Evolutionary conservation across 64 coral and sea anemone species (phyloP), one percentile per base, ranked within the genome.

Genomic region (Anthopleura sola): DNA sequence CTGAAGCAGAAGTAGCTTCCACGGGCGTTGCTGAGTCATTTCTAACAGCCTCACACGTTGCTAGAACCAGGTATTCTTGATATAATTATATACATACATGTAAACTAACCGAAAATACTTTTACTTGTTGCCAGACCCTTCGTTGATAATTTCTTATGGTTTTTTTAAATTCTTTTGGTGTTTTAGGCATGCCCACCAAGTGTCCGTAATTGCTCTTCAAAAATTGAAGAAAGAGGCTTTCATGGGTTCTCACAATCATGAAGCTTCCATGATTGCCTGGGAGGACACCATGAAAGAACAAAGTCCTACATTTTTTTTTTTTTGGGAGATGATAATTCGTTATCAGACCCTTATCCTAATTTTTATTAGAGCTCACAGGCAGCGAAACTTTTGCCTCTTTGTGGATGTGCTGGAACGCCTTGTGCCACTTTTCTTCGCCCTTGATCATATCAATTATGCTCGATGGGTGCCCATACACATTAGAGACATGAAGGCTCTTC

Each of bases 111-210:
- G n/a, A n/a, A n/a, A n/a, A n/a, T n/a, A n/a, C n/a, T n/a, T n/a
- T n/a, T n/a, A n/a, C n/a, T n/a, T n/a, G n/a, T n/a, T n/a, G n/a
- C n/a, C n/a, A n/a, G n/a, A n/a, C n/a, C n/a, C n/a, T n/a, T n/a
- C n/a, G n/a, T n/a, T n/a, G n/a, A n/a, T n/a, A n/a, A n/a, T n/a
- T n/a, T n/a, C n/a, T n/a, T n/a, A n/a, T n/a, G n/a, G n/a, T n/a
- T n/a, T n/a, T n/a, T n/a, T n/a, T n/a, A n/a, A n/a, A n/a, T n/a
- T n/a, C n/a, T n/a, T n/a, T n/a, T n/a, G n/a, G n/a, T n/a, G n/a
- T 54, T 90, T 34, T 47, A 93, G 91, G 75, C 85, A 80, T 40
- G 90, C 85, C 0, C 69, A 88, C 74, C 71, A 93, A 88, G 91
- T 93, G 37, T 88, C 86, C 21, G 40, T 80, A n/a, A 50, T 88